Base-by-base conservation (phyloP, 2,113 vertebrate genomes). In the Aleadryas rufinucha region DNA sequence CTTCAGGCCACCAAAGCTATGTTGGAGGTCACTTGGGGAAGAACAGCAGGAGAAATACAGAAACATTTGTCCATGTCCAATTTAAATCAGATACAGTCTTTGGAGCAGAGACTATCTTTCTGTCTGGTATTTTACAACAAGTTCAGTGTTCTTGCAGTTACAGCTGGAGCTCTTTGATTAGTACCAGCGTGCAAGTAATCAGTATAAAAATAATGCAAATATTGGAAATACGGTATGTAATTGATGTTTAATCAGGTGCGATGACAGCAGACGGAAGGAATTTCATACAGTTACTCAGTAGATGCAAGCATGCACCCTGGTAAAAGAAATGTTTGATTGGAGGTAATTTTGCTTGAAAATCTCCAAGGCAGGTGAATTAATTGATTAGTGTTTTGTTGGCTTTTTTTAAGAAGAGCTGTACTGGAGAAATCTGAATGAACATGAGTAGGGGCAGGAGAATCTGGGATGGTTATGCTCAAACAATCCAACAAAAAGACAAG, bases 131-230 rank as follows among this genome's bases (percentile, higher is more conserved):
- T 80, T 93, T 57, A 66, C 39, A 93, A 14, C 41, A 72, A 66
- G 41, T 56, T 72, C 75, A 66, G 42, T 92, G 76, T 87, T 92
- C 33, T 42, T 66, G 19, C 83, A 77, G 33, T 59, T 94, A 50
- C 59, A 93, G 59, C 54, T 95, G 72, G 76, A 77, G n/a, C 30
- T 39, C 24, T 93, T 70, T 93, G 86, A 84, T 80, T 92, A 86
- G 52, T 44, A 88, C 56, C 54, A 86, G 50, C 71, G 41, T 37
- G 65, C 41, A 90, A 88, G 59, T 66, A 89, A 90, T 93, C 60
- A 59, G 83, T 50, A 84, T 50, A 63, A 92, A 94, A 88, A 92
- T 42, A 70, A 90, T 71, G 63, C 31, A 87, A 59, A 75, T 90
- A 84, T 31, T 89, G 69, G 68, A 86, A 95, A 84, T 26, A 59